Evolutionary conservation across 2,113 vertebrate species (phyloP), one percentile per base, ranked within the genome.

Genomic region (Gavialis gangeticus): DNA sequence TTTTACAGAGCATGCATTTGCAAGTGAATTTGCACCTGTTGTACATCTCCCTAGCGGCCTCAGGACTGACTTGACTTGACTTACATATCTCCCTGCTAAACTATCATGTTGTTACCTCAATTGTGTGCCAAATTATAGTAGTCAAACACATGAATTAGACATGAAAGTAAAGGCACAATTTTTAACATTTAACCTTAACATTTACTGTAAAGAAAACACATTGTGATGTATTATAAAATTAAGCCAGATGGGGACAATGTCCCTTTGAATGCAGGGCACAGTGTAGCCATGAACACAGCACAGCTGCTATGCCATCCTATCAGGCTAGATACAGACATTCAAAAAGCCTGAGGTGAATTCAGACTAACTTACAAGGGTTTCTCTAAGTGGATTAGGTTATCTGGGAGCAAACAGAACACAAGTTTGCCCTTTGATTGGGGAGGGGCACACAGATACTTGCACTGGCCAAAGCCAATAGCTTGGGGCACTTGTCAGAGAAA

Each of bases 141-240:
- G 92, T 81, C 90, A 25, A 93, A 83, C 85, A 91, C 8, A 76
- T 10, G 15, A 90, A 91, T 22, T 22, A 73, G 28, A 27, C 16
- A 71, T 18, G 24, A 76, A 88, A 85, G 76, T 6, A 75, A 67
- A 91, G 58, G 6, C 9, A 75, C 84, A 85, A 62, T 77, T 92
- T 75, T 75, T 69, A 46, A 46, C 69, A 73, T 73, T 24, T 64
- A 69, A 76, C 30, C 14, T 79, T 30, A 69, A 78, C 91, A 83
- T 86, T 84, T 94, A 64, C 87, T 55, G 2, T 21, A 79, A 82
- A 92, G 75, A 87, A 92, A 95, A 84, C 4, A 79, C 24, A 79
- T 79, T 2, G 80, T 95, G 25, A 21, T 14, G 3, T 24, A 71
- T 24, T 37, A 60, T 58, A 88, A 4, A 93, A 58, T 69, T 94